Evolutionary conservation across 35 echinoderm and acorn worm genomes (phyloP).

Genomic region (Strongylocentrotus purpuratus): DNA sequence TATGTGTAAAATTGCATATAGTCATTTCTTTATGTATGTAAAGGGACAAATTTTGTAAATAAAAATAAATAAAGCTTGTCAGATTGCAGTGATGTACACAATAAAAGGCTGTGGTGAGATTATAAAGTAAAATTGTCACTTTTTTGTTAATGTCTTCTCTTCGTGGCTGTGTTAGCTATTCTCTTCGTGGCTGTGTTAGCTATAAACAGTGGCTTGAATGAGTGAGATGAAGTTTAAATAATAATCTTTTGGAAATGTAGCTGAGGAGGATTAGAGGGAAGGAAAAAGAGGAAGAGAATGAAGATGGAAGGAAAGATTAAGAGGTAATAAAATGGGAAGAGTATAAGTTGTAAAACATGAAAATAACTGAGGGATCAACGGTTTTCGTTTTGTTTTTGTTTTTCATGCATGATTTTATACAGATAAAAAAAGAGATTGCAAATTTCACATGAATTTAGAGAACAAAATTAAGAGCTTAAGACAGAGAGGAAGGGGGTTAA

Average conservation of each 20-base stretch:
- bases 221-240: background rate
- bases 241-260: background rate
- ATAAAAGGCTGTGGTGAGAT: background rate
- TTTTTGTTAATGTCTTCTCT: background rate
- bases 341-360: too few relatives aligned
- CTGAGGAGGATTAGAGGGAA: background rate
- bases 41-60: background rate
- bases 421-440: too few relatives aligned
- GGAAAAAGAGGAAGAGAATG: background rate
- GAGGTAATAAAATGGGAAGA: background rate
- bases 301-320: background rate
- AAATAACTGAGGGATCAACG: too few relatives aligned
- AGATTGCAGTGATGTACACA: background rate
- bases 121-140: background rate
- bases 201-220: background rate
- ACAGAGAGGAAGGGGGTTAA: background rate
- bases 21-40: background rate
- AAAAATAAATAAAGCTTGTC: background rate
- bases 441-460: too few relatives aligned
- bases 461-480: too few relatives aligned
- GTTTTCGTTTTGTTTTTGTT: too few relatives aligned
- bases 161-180: background rate
- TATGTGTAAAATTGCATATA: background rate
- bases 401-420: too few relatives aligned
- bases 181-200: too few relatives aligned